A percentile compares a stretch with the other conserved stretches of the same genome.
phyloP scores from a whole-genome alignment of 2,113 vertebrate genomes.

The Glaucidium brasilianum region DNA sequence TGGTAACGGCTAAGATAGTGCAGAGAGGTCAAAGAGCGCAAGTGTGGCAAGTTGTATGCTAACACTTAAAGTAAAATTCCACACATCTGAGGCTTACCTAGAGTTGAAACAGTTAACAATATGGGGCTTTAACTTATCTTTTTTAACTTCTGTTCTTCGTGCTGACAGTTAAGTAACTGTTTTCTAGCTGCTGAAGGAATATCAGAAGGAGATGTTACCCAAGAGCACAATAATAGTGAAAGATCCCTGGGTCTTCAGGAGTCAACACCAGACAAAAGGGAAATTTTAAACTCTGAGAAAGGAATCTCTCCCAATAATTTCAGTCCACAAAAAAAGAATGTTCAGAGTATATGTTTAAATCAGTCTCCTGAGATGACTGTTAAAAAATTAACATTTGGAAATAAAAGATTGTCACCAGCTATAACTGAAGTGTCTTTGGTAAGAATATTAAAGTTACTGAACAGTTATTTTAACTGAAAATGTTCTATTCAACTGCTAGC shows the following conservation, averaged over 20 bases:
- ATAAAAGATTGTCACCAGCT: constrained; percentile 51
- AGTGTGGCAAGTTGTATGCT: background rate
- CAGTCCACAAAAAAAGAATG: background rate
- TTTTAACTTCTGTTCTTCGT: background rate
- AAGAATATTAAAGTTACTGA: constrained; percentile 12
- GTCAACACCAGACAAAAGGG: background rate
- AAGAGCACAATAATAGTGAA: constrained; percentile 4
- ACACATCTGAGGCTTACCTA: background rate
- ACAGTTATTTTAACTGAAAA: background rate
- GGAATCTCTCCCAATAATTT: background rate
- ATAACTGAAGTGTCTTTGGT: constrained; percentile 59
- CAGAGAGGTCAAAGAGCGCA: background rate
- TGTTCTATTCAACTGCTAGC: background rate
- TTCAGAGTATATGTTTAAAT: background rate
- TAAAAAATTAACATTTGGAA: background rate
- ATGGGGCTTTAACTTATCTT: background rate
- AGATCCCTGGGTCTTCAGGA: constrained; percentile 35
- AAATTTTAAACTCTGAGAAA: background rate
- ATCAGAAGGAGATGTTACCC: constrained; percentile 24
- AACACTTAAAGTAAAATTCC: background rate
- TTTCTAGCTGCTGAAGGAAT: constrained; percentile 62
- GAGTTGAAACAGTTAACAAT: background rate
- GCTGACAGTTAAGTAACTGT: background rate
- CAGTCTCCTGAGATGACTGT: background rate
- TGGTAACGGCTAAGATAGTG: background rate